phyloP scores from a whole-genome alignment of 2,888 invertebrate genomes.

The Dastarcus helophoroides region DNA sequence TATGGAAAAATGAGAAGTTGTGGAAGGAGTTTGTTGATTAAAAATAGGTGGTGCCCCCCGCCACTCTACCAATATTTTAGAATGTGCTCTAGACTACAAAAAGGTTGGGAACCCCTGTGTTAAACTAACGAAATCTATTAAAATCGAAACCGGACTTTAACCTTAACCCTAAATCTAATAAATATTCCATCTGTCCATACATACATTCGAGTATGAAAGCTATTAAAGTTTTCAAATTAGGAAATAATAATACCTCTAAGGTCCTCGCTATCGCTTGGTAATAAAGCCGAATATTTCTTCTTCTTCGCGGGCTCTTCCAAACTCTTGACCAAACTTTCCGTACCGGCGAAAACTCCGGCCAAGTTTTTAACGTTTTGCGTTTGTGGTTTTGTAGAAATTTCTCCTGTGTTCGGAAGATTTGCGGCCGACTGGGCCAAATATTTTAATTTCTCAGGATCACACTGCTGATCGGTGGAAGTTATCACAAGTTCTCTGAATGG shows the following conservation, averaged over 20 bases:
- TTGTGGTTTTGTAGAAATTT: constrained; percentile 18
- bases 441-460: constrained; percentile 40
- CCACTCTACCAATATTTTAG: no score
- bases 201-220: no score
- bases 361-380: constrained; percentile 28
- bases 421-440: constrained; percentile 51
- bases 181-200: no score
- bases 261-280: constrained; percentile 55
- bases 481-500: constrained; percentile 53
- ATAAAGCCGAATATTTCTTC: constrained; percentile 36
- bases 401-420: constrained; percentile 43
- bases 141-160: no score
- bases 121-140: no score
- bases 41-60: no score
- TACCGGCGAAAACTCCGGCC: constrained; percentile 34
- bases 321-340: constrained; percentile 32
- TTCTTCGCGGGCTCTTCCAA: constrained; percentile 32
- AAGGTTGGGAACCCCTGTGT: no score
- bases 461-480: constrained; percentile 40
- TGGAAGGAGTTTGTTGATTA: no score
- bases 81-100: no score
- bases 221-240: no score
- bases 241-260: constrained; percentile 41
- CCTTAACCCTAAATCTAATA: no score
- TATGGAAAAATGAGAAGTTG: no score